These are phyloP conservation scores for Sphaerodactylus townsendi DNA, from an alignment of 2,113 vertebrate species.

Conservation along the genomic window DNA sequence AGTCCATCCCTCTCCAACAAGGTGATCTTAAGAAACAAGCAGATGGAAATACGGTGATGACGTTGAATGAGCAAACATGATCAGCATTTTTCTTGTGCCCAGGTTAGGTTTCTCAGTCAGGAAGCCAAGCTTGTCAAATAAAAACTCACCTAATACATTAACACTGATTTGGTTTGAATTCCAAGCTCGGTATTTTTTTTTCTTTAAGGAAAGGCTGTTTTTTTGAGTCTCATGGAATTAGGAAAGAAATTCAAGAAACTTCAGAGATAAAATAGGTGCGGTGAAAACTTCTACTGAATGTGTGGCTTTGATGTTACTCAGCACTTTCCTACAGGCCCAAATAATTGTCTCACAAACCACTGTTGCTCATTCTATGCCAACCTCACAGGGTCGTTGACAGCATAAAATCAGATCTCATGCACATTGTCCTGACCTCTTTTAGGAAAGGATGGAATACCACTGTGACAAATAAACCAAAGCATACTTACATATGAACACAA, in stretches of 20 bases:
- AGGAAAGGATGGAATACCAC: neutral
- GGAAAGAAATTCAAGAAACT: neutral
- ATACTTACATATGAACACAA: neutral
- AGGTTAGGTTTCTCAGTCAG: neutral
- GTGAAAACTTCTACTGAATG: neutral
- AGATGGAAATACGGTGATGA: slow-evolving; percentile 1
- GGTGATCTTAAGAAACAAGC: slow-evolving; percentile 31
- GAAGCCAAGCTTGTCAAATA: neutral
- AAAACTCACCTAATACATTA: neutral
- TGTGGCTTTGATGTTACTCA: neutral
- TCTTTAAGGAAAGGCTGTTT: neutral
- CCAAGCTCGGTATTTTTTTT: neutral
- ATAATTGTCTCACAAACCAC: neutral
- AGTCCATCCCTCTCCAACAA: neutral
- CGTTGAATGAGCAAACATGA: slow-evolving; percentile 40
- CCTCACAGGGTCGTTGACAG: neutral
- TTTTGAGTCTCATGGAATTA: neutral
- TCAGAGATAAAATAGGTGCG: rapidly evolving
- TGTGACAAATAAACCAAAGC: neutral
- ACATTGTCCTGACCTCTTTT: neutral
- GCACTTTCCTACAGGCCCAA: neutral
- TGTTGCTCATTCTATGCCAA: neutral
- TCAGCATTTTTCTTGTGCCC: neutral
- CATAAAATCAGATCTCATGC: neutral
- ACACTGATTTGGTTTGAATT: neutral